These are phyloP conservation scores for Bothrops jararaca DNA, from an alignment of 2,113 vertebrate species.

Conservation along the genomic window DNA sequence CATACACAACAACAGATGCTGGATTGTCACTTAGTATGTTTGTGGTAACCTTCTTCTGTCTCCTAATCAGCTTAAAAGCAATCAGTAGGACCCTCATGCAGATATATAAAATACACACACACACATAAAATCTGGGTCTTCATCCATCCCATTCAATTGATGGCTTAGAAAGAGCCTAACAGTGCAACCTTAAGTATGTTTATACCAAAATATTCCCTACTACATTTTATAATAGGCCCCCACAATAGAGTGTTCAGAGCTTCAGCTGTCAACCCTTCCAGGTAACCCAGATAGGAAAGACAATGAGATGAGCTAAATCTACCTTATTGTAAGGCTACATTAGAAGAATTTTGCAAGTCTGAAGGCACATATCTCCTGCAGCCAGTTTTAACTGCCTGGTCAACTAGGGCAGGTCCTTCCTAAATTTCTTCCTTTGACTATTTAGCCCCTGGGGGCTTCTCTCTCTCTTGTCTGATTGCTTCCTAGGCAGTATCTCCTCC, in stretches of 20 bases:
- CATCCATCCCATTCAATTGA: neutral
- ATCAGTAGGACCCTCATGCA: neutral
- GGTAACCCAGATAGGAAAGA: neutral
- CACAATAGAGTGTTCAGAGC: neutral
- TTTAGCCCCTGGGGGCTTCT: neutral
- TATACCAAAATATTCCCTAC: neutral
- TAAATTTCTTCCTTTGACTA: neutral
- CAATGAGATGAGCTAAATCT: neutral
- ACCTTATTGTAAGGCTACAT: neutral
- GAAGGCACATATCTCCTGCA: neutral
- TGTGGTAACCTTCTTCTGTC: neutral
- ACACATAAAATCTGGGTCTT: too few species aligned
- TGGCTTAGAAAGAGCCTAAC: neutral
- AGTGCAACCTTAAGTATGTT: neutral
- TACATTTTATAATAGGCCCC: neutral
- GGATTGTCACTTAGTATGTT: slow-evolving; percentile 12
- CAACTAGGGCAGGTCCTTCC: neutral
- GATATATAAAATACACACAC: too few species aligned
- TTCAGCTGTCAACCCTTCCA: neutral
- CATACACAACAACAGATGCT: slow-evolving; percentile 30
- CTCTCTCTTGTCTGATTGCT: neutral
- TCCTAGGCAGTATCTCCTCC: neutral
- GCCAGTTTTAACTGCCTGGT: neutral
- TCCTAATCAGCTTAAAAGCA: slow-evolving; percentile 24
- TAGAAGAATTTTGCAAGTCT: neutral